Conservation (phyloP, 2,888 invertebrate species). For the Apotomis betuletana region DNA sequence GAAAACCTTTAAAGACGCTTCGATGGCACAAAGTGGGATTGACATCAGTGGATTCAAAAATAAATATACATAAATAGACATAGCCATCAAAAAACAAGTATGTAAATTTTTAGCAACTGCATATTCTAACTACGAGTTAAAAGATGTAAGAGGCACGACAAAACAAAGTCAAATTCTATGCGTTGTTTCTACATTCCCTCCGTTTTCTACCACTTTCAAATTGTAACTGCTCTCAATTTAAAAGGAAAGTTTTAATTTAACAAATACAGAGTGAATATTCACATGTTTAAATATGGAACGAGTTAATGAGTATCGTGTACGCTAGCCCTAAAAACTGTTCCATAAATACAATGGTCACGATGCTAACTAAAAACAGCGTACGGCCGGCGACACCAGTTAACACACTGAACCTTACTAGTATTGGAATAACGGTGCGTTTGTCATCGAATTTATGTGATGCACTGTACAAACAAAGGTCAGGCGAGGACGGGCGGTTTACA, state of each 20-base stretch:
- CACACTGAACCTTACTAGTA: not conserved
- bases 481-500: slow-evolving; percentile 37
- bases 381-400: slow-evolving; percentile 18
- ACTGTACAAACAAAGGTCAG: slow-evolving; percentile 41
- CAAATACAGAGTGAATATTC: not conserved
- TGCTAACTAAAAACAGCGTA: slow-evolving; percentile 37
- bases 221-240: not conserved
- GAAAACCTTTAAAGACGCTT: too few relatives aligned
- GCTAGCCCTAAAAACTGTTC: slow-evolving; percentile 24
- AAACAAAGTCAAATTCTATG: slow-evolving; percentile 7
- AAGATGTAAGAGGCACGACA: slow-evolving; percentile 12
- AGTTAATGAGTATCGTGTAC: slow-evolving; percentile 9
- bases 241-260: too few relatives aligned
- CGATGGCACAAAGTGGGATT: too few relatives aligned
- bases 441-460: not conserved
- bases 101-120: not conserved
- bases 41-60: too few relatives aligned
- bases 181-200: not conserved
- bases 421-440: slow-evolving; percentile 2
- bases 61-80: too few relatives aligned
- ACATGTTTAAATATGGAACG: not conserved
- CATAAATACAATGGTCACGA: slow-evolving; percentile 32
- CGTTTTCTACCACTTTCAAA: slow-evolving; percentile 15
- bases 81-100: too few relatives aligned
- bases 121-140: not conserved